Percentiles rank a stretch among this genome's conserved stretches.
Conservation (phyloP, 2,113 vertebrate species). For the Megaleporinus macrocephalus region DNA sequence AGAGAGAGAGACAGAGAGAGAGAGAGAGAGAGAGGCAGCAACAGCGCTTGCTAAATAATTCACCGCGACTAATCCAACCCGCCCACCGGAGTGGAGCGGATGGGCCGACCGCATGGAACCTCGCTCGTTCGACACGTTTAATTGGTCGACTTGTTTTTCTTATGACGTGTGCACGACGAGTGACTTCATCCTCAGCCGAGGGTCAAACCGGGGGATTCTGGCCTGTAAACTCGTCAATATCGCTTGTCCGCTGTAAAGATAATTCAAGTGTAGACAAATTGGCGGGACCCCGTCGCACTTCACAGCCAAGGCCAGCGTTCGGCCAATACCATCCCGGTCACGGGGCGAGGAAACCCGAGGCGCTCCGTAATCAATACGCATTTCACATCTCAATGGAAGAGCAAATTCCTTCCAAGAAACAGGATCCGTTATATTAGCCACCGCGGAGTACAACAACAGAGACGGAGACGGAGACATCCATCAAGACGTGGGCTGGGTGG, state of each 20-base stretch:
- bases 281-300: slow-evolving; percentile 29
- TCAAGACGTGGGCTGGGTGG: slow-evolving; percentile 48
- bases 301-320: slow-evolving; percentile 47
- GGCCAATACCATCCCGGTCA: slow-evolving; percentile 62
- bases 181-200: slow-evolving; percentile 37
- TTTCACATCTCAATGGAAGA: slow-evolving; percentile 62
- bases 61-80: neutral
- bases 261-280: slow-evolving; percentile 58
- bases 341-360: slow-evolving; percentile 59
- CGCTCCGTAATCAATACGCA: slow-evolving; percentile 63
- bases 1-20: too few species aligned
- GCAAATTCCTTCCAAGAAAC: slow-evolving; percentile 65
- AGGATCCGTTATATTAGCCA: slow-evolving; percentile 62
- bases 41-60: neutral
- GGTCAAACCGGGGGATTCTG: slow-evolving; percentile 36
- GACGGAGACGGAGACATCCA: slow-evolving; percentile 55
- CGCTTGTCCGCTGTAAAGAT: slow-evolving; percentile 53
- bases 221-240: slow-evolving; percentile 45
- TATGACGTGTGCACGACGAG: slow-evolving; percentile 39
- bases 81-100: neutral
- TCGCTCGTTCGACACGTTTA: neutral
- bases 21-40: too few species aligned
- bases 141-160: slow-evolving; percentile 32
- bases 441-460: slow-evolving; percentile 53
- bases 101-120: slow-evolving; percentile 6